Evolutionary conservation across 2,888 invertebrate species (phyloP), one percentile per base, ranked within the genome.

Genomic region (Drosophila crucigera): DNA sequence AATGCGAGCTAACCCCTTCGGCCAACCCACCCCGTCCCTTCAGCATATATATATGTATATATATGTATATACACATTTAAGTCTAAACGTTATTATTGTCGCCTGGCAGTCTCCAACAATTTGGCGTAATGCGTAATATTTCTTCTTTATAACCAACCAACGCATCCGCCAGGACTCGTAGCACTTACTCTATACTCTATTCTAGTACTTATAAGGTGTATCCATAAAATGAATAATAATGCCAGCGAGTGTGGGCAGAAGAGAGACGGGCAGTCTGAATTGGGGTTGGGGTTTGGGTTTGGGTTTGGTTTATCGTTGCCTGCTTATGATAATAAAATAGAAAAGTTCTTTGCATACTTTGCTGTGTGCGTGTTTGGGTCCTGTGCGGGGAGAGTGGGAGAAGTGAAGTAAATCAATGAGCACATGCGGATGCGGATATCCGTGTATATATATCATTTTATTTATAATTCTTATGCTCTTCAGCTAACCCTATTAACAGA

Each of bases 71-170:
- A 53, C 19, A 73, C 83, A 78, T 73, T 90, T 83, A 76, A 78
- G 69, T 80, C 70, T 90, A 87, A 87, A 89, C 91, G 90, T 87
- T 87, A 87, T 87, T 91, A 84, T 90, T 92, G 92, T 91, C 93
- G 93, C 93, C 93, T 84, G 84, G 68, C 80, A 91, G 93, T 93
- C 93, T 93, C 91, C 89, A 87, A 47, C 90, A 87, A 90, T 91
- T 87, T 90, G 90, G 84, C 91, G 87, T 92, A 92, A 92, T 92
- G 91, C 90, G 90, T 92, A 92, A 93, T 93, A 92, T 92, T 91
- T 93, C 92, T 92, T 91, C 88, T 92, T 93, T 92, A 92, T 91
- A 92, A 92, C 91, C 84, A 75, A 80, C 4, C 74, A 59, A 87
- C 79, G 79, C 83, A 89, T 85, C 77, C 88, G 73, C 69, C 59